Evolutionary conservation across 2,888 invertebrate species (phyloP).

Genomic region (Rhagonycha fulva): DNA sequence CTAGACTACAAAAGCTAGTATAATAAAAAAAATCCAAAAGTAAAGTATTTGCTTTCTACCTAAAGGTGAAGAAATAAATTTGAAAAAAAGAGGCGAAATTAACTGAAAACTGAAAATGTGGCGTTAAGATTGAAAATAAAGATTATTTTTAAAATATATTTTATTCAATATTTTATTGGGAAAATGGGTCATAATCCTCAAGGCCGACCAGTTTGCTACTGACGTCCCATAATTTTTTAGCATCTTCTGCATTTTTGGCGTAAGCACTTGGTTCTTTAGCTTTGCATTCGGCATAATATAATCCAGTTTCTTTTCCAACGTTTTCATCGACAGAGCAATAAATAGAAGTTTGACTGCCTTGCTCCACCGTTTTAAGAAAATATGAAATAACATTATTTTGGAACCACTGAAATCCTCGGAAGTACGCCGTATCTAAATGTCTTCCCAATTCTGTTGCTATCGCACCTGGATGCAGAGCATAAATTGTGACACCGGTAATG

Average conservation of each 20-base stretch:
- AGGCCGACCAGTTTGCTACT: constrained; percentile 61
- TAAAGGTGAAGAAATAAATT: too few relatives aligned
- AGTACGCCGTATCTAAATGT: not conserved
- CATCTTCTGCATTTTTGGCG: constrained; percentile 60
- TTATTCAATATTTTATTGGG: too few relatives aligned
- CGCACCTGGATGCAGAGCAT: not conserved
- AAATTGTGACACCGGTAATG: not conserved
- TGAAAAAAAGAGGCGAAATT: too few relatives aligned
- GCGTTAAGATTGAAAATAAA: too few relatives aligned
- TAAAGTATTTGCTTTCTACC: too few relatives aligned
- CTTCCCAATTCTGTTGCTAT: not conserved
- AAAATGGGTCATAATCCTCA: constrained; percentile 55
- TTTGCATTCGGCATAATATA: constrained; percentile 64
- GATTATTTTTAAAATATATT: too few relatives aligned
- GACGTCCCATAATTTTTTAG: constrained; percentile 65
- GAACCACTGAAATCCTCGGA: constrained; percentile 50
- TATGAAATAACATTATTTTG: constrained; percentile 53
- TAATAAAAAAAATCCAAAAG: too few relatives aligned
- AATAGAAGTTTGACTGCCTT: constrained; percentile 77
- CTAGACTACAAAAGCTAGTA: too few relatives aligned
- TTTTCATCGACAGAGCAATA: constrained; percentile 73
- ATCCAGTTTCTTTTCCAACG: constrained; percentile 63
- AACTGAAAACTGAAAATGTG: too few relatives aligned
- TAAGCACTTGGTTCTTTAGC: constrained; percentile 56
- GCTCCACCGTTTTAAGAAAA: constrained; percentile 63